Evolutionary conservation across 2,888 invertebrate species (phyloP).

Genomic region (Julus scandinavius): DNA sequence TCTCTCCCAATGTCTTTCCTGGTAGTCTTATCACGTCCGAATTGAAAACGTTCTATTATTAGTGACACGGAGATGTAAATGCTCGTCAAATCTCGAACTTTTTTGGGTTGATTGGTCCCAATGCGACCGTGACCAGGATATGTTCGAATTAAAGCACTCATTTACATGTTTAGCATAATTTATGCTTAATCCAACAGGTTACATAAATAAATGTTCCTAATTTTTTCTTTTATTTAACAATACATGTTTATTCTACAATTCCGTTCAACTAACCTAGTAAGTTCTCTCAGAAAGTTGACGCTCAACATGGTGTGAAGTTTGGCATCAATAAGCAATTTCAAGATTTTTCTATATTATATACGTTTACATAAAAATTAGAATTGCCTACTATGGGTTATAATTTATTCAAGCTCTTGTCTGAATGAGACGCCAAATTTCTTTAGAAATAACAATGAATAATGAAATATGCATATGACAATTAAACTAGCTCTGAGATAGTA

Average conservation of each 20-base stretch:
- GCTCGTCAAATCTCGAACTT: neutral
- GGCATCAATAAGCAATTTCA: neutral
- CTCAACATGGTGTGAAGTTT: neutral
- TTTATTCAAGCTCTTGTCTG: neutral
- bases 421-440: neutral
- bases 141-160: neutral
- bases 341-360: neutral
- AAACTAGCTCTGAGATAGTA: neutral
- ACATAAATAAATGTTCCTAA: neutral
- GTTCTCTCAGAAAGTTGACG: neutral
- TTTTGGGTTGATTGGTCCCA: slow-evolving; percentile 41
- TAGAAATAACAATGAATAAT: neutral
- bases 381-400: neutral
- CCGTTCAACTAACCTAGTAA: neutral
- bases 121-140: slow-evolving; percentile 43
- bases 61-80: slow-evolving; percentile 29
- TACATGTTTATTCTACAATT: neutral
- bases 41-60: slow-evolving; percentile 26
- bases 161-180: neutral
- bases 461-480: neutral
- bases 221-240: neutral
- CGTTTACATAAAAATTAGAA: neutral
- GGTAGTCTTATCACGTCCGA: neutral
- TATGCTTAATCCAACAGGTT: neutral
- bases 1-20: neutral